Evolutionary conservation across 2,888 invertebrate genomes (phyloP).

Genomic region (Alloscopus bannaensis): DNA sequence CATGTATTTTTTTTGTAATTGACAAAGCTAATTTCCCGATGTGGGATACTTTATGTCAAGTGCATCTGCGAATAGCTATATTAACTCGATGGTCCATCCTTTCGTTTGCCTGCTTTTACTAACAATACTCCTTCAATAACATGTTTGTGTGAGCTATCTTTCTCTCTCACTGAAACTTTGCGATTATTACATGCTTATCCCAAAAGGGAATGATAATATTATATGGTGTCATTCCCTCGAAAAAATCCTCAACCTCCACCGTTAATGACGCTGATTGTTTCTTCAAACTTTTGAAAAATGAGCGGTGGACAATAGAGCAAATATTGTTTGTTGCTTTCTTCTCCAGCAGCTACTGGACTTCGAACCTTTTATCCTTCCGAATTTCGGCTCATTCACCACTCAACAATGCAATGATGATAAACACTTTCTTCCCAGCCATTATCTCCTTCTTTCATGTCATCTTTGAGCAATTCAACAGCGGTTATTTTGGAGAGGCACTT

Average conservation of each 20-base stretch:
- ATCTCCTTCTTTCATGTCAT: constrained; percentile 2
- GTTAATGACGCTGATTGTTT: constrained; percentile 21
- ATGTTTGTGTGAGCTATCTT: no score
- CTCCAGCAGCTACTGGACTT: constrained; percentile 13
- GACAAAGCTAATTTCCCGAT: constrained; percentile 41
- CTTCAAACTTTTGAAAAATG: neutral
- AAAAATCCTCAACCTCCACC: no score
- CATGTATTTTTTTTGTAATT: constrained; percentile 3
- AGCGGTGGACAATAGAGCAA: neutral
- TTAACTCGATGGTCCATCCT: neutral
- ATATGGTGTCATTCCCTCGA: no score
- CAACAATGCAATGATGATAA: constrained; percentile 38
- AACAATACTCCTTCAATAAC: no score
- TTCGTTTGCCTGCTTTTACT: neutral
- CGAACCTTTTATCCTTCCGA: neutral
- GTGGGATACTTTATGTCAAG: constrained; percentile 44
- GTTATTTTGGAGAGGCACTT: no score
- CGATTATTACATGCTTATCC: no score
- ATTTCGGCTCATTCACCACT: constrained; percentile 3
- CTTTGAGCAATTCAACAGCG: no score
- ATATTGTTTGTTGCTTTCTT: neutral
- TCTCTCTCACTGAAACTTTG: no score
- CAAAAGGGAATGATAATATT: no score
- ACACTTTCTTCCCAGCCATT: constrained; percentile 33
- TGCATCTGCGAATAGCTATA: constrained; percentile 46